Base-by-base conservation (phyloP, 2,113 vertebrate genomes). In the Mormyrus lacerda region DNA sequence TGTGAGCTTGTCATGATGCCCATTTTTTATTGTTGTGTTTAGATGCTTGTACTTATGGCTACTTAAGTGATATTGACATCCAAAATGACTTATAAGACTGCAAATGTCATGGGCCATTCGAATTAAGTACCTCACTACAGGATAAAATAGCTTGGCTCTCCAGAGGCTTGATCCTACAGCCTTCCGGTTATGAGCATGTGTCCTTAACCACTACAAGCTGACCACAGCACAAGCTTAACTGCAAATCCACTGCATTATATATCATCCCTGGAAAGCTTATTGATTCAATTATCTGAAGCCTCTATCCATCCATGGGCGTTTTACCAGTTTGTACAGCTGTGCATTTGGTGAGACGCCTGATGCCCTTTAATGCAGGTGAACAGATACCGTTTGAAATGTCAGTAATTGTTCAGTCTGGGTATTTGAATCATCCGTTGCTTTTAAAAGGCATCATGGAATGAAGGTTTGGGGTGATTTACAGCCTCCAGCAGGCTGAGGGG, bases 221-320 rank as follows among this genome's bases (percentile, higher is more conserved):
- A 84, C 82, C 82, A n/a, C 82, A 45, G 42, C 82, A n/a, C 82
- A 84, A 79, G 73, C 44, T 47, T 44, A 84, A 84, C 39, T 84
- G 82, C 82, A 84, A 84, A 84, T 45, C 82, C 21, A 44, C 7
- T 47, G 24, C 44, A 84, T 84, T 84, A 84, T 47, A 47, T 84
- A 47, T 47, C 44, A 44, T 47, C 82, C 3, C 21, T 44, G 82
- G 39, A 47, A 84, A 84, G 82, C 42, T 84, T 84, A 84, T 47
- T 45, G 82, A 84, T 84, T 84, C 42, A 84, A 84, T 84, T 84
- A 45, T 19, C 42, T 4, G 42, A 24, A 39, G 24, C 21, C 45
- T 44, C 82, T 47, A 21, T 84, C 82, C 39, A 10, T 44, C 42
- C 82, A 84, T 10, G 7, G 19, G 82, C 24, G 11, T 84, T 47